Conservation (phyloP, 1,140 invertebrate genomes). For the Odontomachus brunneus region DNA sequence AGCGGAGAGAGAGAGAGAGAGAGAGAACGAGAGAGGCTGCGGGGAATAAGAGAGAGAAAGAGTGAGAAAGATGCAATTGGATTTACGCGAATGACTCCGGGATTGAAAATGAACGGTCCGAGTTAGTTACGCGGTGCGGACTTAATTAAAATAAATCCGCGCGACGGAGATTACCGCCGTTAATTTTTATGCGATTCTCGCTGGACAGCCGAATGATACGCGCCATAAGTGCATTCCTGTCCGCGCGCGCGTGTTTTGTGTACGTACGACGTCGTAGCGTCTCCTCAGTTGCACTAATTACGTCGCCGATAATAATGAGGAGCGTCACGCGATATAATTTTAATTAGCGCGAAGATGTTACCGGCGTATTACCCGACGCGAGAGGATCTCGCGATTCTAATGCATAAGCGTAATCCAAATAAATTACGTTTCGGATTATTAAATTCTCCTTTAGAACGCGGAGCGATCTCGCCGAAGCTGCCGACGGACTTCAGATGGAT, state of each 20-base stretch:
- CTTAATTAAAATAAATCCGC: constrained; percentile 50
- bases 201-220: neutral
- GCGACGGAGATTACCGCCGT: constrained; percentile 26
- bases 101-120: constrained; percentile 30
- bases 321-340: constrained; percentile 41
- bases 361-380: neutral
- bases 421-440: constrained; percentile 44
- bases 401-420: constrained; percentile 41
- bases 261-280: neutral
- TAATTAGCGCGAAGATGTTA: constrained; percentile 47
- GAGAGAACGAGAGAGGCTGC: too few relatives aligned
- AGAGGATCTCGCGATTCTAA: constrained; percentile 5
- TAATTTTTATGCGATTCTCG: constrained; percentile 44
- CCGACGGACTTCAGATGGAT: neutral
- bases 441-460: constrained; percentile 19
- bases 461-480: constrained; percentile 5
- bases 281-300: constrained; percentile 22
- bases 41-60: neutral
- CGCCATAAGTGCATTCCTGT: constrained; percentile 12
- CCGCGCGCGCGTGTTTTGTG: neutral
- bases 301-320: constrained; percentile 27
- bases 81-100: constrained; percentile 41
- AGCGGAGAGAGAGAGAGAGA: neutral
- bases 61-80: constrained; percentile 15
- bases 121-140: constrained; percentile 44